Conservation (phyloP, 2,113 vertebrate genomes). For the Euleptes europaea region DNA sequence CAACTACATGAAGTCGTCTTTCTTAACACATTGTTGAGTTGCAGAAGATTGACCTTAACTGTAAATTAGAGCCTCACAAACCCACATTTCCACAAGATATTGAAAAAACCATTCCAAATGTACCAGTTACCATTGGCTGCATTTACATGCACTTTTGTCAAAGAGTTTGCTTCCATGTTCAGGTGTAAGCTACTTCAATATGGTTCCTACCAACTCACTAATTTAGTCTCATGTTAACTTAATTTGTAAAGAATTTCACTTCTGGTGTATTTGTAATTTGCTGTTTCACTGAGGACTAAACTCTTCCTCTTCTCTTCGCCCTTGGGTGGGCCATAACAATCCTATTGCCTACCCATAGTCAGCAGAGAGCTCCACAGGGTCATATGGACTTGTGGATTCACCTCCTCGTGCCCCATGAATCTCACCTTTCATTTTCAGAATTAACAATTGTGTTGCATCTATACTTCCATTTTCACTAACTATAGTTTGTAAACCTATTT, state of each 20-base stretch:
- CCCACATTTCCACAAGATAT: conserved; percentile 2
- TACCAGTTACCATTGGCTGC: neutral
- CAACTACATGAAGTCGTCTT: neutral
- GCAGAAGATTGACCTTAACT: conserved; percentile 21
- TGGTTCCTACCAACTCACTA: neutral
- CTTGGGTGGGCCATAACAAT: neutral
- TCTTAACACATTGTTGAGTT: conserved; percentile 5
- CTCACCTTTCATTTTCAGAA: neutral
- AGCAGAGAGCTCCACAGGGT: neutral
- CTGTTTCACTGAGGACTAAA: neutral
- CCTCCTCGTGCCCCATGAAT: neutral
- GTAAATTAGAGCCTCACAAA: conserved; percentile 6
- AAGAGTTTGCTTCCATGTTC: neutral
- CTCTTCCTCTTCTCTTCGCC: neutral
- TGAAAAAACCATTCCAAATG: conserved; percentile 17
- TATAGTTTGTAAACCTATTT: neutral
- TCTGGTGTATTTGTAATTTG: no score
- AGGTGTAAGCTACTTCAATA: neutral
- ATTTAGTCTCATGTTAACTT: neutral
- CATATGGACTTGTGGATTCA: no score
- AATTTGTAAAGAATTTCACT: neutral
- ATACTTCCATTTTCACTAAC: neutral
- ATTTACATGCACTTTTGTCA: neutral
- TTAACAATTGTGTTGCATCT: neutral
- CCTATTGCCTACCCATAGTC: no score